These are phyloP conservation scores for Clamator glandarius DNA, from an alignment of 2,797 vertebrate genomes.

Conservation along the genomic window DNA sequence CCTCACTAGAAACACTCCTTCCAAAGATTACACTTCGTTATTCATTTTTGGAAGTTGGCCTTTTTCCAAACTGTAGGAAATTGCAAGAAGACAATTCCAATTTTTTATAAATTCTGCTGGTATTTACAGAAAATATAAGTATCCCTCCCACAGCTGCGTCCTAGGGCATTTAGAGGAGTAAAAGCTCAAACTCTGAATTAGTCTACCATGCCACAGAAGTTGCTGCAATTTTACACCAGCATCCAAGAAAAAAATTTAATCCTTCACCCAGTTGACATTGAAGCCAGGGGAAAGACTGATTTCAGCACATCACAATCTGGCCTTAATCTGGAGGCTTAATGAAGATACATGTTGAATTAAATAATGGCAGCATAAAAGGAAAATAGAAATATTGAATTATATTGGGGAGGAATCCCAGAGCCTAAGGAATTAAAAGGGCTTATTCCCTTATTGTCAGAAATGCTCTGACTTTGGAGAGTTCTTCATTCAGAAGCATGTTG, in stretches of 20 bases:
- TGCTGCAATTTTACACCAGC: not conserved
- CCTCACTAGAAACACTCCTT: not conserved
- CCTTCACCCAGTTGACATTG: not conserved
- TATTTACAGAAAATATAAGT: not conserved
- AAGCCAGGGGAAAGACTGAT: not conserved
- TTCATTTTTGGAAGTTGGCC: not conserved
- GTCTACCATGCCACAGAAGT: not conserved
- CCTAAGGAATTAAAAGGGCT: not conserved
- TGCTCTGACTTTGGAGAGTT: not conserved
- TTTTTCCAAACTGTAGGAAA: not conserved
- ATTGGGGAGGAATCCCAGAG: not conserved
- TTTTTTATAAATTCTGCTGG: not conserved
- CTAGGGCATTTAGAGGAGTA: not conserved
- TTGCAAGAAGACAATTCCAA: not conserved
- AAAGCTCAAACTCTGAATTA: not conserved
- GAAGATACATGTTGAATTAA: conserved; percentile 7
- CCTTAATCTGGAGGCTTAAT: conserved; percentile 60
- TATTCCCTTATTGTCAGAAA: not conserved
- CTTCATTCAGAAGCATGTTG: not conserved
- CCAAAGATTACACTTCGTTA: not conserved
- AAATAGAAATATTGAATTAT: not conserved
- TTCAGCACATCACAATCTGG: conserved; percentile 11
- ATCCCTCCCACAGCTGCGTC: not conserved
- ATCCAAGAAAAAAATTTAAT: not conserved
- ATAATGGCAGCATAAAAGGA: not conserved